Base-by-base conservation (phyloP, 2,113 vertebrate species). In the Verasper variegatus region DNA sequence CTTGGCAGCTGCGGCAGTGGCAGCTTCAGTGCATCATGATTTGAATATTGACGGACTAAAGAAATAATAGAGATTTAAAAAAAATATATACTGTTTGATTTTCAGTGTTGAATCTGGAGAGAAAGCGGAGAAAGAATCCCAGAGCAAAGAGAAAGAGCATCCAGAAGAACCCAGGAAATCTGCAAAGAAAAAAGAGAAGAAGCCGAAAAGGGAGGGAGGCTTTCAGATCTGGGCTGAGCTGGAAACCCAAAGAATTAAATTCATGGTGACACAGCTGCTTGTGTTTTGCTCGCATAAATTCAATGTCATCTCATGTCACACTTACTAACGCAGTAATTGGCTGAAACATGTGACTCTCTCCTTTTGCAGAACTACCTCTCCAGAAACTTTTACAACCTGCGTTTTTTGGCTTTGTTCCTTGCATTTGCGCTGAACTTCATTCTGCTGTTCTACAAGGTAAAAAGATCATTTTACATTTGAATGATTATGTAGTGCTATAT, bases 341-440 rank as follows among this genome's bases (percentile, higher is more conserved):
- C 17, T 74, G 2, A 60, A 56, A 24, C n/a, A 64, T 61, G 23
- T 55, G 20, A 26, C 3, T 72, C 26, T 75, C 24, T 76, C 40
- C 82, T 65, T 47, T 47, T 73, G 56, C 52, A 98, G 97, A 98
- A 98, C 89, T 97, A 96, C 91, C 94, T 98, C 47, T 97, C 97
- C 6, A 94, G 97, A 71, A 98, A 98, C 90, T 98, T 98, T 87
- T 98, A 98, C 91, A 98, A 97, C 74, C 92, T 98, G 67, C 94
- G 97, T 0, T 98, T 96, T 89, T 90, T 98, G 71, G 96, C 97
- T 40, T 92, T 98, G 66, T 98, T 98, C 85, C 85, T 98, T 27
- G 95, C 97, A 2, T 98, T 98, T 58, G 97, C 97, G 42, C 91
- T 98, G 85, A 98, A 98, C 93, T 98, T 98, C 86, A 98, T 98